Conservation (phyloP, 2,888 invertebrate species). For the Andricus curvator region DNA sequence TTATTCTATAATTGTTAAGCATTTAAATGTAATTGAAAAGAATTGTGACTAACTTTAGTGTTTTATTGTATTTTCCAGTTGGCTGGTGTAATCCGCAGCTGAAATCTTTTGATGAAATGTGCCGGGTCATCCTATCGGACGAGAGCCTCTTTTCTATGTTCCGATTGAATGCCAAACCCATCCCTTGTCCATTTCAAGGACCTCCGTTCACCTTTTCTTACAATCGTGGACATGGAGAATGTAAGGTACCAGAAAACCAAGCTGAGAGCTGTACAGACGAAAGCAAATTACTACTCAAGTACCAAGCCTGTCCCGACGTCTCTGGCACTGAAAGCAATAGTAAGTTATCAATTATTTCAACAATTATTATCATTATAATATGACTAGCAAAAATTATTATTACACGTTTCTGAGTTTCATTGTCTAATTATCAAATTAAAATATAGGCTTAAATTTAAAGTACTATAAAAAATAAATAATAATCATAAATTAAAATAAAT, state of each 20-base stretch:
- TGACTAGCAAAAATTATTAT: too few relatives aligned
- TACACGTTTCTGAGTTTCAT: too few relatives aligned
- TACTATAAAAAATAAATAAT: too few relatives aligned
- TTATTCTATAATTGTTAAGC: not conserved
- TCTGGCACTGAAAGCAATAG: slow-evolving; percentile 88
- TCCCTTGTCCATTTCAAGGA: slow-evolving; percentile 90
- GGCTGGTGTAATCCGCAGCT: slow-evolving; percentile 81
- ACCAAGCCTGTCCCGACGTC: slow-evolving; percentile 91
- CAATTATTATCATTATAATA: not conserved
- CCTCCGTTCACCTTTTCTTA: slow-evolving; percentile 91
- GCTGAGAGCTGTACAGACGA: slow-evolving; percentile 93
- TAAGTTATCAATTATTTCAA: slow-evolving; percentile 73
- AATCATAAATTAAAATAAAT: too few relatives aligned
- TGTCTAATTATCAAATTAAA: too few relatives aligned
- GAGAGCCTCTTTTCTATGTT: slow-evolving; percentile 88
- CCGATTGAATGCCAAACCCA: slow-evolving; percentile 83
- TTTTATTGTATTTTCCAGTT: slow-evolving; percentile 40
- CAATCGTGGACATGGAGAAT: slow-evolving; percentile 86
- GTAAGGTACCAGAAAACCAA: slow-evolving; percentile 87
- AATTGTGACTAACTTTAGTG: not conserved
- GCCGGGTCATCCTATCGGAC: slow-evolving; percentile 84
- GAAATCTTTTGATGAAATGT: slow-evolving; percentile 82
- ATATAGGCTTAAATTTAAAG: too few relatives aligned
- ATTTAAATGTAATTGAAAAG: not conserved
- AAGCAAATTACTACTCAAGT: slow-evolving; percentile 88